phyloP scores from a whole-genome alignment of 1,140 invertebrate genomes.

The Brachionus rubens region DNA sequence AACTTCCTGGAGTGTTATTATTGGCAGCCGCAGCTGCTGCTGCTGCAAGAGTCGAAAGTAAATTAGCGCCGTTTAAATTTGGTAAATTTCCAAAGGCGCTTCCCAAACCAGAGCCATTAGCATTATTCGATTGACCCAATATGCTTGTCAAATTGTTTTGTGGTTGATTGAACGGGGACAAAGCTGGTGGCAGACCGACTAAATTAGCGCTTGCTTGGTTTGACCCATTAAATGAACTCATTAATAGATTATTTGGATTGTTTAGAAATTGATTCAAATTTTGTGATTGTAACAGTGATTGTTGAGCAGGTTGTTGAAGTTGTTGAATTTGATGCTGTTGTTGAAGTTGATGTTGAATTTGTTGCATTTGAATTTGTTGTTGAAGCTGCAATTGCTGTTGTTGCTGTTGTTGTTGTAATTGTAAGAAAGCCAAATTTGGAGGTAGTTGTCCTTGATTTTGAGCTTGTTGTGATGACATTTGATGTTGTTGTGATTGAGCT shows the following conservation, averaged over 20 bases:
- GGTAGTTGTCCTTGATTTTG: constrained; percentile 16
- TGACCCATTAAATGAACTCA: not conserved
- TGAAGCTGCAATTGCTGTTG: constrained; percentile 18
- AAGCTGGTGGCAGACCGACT: not conserved
- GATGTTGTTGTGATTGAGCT: constrained; percentile 5
- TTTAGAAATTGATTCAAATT: not conserved
- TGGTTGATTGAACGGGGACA: constrained; percentile 19
- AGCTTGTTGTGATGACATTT: not conserved
- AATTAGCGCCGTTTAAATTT: not conserved
- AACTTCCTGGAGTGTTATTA: not conserved
- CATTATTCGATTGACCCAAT: not conserved
- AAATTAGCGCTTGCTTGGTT: not conserved
- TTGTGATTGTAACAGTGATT: constrained; percentile 26
- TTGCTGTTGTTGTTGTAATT: not conserved
- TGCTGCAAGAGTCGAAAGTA: constrained; percentile 8
- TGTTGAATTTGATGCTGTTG: too few relatives aligned
- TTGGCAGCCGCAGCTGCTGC: not conserved
- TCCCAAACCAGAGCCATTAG: not conserved
- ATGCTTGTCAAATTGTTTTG: not conserved
- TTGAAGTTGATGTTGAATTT: not conserved
- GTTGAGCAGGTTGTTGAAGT: constrained; percentile 8
- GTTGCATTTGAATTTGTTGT: constrained; percentile 5
- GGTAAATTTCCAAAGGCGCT: constrained; percentile 21
- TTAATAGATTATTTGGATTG: constrained; percentile 19
- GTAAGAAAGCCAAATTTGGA: not conserved